A percentile compares a stretch with the other conserved stretches of the same genome.
These are phyloP conservation scores for Emydura subglobosa DNA, from an alignment of 2,113 vertebrate genomes.

Conservation along the genomic window DNA sequence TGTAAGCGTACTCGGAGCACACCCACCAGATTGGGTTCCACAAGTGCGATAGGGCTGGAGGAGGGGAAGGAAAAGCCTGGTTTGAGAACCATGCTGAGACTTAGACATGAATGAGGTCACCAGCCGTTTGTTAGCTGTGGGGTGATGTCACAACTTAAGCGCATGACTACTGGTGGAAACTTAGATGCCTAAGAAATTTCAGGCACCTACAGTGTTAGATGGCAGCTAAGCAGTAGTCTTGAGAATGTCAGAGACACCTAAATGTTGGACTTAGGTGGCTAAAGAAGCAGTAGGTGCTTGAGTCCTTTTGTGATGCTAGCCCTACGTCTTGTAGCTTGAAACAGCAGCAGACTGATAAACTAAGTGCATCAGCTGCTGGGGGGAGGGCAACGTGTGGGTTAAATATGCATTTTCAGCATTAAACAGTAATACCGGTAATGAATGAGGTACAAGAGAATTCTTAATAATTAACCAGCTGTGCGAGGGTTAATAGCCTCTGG, in stretches of 20 bases:
- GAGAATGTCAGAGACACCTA: not conserved
- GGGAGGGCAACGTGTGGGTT: not conserved
- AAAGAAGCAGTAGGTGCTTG: not conserved
- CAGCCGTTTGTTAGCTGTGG: too few relatives aligned
- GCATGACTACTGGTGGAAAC: too few relatives aligned
- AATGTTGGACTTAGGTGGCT: not conserved
- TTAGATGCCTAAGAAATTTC: not conserved
- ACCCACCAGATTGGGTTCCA: too few relatives aligned
- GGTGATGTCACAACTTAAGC: too few relatives aligned
- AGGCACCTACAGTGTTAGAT: not conserved
- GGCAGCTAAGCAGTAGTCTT: not conserved
- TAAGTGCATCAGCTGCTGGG: not conserved
- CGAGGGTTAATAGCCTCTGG: not conserved
- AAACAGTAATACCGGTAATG: not conserved
- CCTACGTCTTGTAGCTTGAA: not conserved
- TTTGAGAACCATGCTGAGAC: too few relatives aligned
- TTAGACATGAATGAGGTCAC: too few relatives aligned
- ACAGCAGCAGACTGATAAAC: not conserved
- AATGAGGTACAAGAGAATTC: not conserved
- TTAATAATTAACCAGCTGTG: not conserved
- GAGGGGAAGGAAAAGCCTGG: too few relatives aligned
- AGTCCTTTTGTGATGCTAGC: not conserved
- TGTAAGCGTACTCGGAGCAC: too few relatives aligned
- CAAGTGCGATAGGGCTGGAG: too few relatives aligned
- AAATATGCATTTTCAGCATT: not conserved